Evolutionary conservation across 2,888 invertebrate genomes (phyloP), one percentile per base, ranked within the genome.

Genomic region (Pycnomerus fuliginosus): DNA sequence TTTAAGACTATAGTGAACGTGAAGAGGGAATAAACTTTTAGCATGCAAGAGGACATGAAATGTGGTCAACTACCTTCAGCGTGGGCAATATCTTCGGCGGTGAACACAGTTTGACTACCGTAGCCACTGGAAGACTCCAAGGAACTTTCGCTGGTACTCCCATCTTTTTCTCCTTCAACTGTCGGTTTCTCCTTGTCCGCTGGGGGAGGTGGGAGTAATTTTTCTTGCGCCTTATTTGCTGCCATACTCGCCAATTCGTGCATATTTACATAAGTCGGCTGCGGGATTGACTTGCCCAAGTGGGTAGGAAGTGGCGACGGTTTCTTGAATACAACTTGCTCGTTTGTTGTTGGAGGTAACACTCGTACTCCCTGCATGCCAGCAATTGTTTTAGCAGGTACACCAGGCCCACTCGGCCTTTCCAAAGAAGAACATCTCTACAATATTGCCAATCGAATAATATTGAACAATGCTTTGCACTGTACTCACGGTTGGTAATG

Each of bases 201-300:
- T 59, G 79, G 73, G 71, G 76, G 74, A 67, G 85, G 72, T 59
- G 79, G 79, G 62, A 79, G 70, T 70, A 76, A 74, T 75, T 74
- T 74, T 67, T 77, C 78, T 64, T 79, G 87, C 72, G 72, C 85
- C 74, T 78, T 89, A 72, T 76, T 79, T 7, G 89, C 89, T 27
- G 90, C 90, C 75, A 90, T 78, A 60, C 82, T 84, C 14, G 89
- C 90, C 67, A 92, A 73, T 70, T 93, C 92, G 52, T 90, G 89
- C 90, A 91, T 90, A 70, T 93, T 93, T 62, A 91, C 91, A 73
- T 93, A 93, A 64, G 91, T 81, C 14, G 92, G 92, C 72, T 86
- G 85, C 27, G 80, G 79, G 65, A 77, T 74, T 59, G 78, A 79
- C 82, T 87, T 87, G 58, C 85, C 82, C 55, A 88, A 80, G 69